Percentiles rank a stretch among this genome's conserved stretches.
phyloP scores from a whole-genome alignment of 2,113 vertebrate species.

The Chitala chitala region DNA sequence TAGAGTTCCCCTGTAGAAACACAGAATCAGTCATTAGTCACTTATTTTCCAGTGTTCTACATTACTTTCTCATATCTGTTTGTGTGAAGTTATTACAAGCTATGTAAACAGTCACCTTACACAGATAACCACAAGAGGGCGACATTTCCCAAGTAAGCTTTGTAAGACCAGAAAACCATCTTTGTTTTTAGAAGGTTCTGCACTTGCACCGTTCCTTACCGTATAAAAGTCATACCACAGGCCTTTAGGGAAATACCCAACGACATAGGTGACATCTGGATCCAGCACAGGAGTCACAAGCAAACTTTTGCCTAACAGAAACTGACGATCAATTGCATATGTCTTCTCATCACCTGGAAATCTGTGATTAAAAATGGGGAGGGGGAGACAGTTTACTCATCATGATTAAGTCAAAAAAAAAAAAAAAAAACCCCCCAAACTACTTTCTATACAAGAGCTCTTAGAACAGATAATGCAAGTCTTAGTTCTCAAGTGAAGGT shows the following conservation, averaged over 20 bases:
- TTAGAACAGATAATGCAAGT: too few species aligned
- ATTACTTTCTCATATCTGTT: background rate
- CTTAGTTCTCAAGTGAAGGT: too few species aligned
- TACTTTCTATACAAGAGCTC: too few species aligned
- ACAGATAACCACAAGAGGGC: background rate
- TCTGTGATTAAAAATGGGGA: constrained; percentile 41
- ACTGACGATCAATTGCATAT: constrained; percentile 71
- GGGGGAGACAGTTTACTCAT: background rate
- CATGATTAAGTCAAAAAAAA: too few species aligned
- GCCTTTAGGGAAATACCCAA: constrained; percentile 70
- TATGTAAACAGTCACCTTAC: background rate
- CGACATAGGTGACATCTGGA: constrained; percentile 55
- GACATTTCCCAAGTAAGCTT: background rate
- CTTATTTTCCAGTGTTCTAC: background rate
- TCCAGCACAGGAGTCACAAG: constrained; percentile 77
- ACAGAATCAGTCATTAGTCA: too few species aligned
- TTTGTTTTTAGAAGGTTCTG: too few species aligned
- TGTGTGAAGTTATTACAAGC: too few species aligned
- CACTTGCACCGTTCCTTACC: constrained; percentile 52
- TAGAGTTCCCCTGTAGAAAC: constrained; percentile 58
- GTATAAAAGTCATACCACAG: constrained; percentile 78
- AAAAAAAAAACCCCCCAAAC: too few species aligned
- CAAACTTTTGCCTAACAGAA: constrained; percentile 75
- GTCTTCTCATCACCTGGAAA: constrained; percentile 69
- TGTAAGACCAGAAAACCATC: background rate